Conservation (phyloP, 2,797 vertebrate genomes). For the Acipenser oxyrinchus region DNA sequence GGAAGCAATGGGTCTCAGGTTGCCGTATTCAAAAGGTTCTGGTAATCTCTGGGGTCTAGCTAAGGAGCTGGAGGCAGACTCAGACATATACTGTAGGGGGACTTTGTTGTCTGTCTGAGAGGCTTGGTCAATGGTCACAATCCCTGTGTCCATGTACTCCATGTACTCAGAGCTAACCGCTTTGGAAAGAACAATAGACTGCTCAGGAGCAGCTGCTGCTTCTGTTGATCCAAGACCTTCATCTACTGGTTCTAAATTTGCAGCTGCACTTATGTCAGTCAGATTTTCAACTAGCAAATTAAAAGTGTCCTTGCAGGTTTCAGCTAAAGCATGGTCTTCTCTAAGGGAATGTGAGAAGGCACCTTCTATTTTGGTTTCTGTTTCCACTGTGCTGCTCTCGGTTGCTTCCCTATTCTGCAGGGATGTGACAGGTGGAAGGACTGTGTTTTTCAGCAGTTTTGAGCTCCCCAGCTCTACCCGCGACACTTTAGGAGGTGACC, state of each 20-base stretch:
- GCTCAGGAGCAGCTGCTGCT: conserved; percentile 41
- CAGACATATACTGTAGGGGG: conserved; percentile 56
- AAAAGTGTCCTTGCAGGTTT: conserved; percentile 45
- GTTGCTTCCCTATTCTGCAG: conserved; percentile 43
- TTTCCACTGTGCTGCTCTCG: conserved; percentile 39
- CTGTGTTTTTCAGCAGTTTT: conserved; percentile 58
- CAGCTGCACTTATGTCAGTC: conserved; percentile 45
- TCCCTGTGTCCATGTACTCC: conserved; percentile 51
- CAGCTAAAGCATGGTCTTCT: conserved; percentile 40
- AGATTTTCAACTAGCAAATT: conserved; percentile 46
- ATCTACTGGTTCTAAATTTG: conserved; percentile 42
- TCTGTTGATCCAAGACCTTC: conserved; percentile 39
- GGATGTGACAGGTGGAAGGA: conserved; percentile 65
- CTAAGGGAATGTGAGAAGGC: conserved; percentile 19
- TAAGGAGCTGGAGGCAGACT: conserved; percentile 39
- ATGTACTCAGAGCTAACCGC: conserved; percentile 39
- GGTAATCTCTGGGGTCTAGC: conserved; percentile 46
- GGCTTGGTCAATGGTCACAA: conserved; percentile 51
- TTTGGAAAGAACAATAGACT: conserved; percentile 52
- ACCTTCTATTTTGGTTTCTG: conserved; percentile 36
- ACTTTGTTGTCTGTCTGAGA: conserved; percentile 62
- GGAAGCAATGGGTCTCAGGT: conserved; percentile 53
- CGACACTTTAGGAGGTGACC: conserved; percentile 66
- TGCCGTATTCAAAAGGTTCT: conserved; percentile 45
- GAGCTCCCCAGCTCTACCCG: conserved; percentile 60